Base-by-base conservation (phyloP, 30 jellyfish, hydroid and myxozoan genomes). In the Haliclystus octoradiatus region DNA sequence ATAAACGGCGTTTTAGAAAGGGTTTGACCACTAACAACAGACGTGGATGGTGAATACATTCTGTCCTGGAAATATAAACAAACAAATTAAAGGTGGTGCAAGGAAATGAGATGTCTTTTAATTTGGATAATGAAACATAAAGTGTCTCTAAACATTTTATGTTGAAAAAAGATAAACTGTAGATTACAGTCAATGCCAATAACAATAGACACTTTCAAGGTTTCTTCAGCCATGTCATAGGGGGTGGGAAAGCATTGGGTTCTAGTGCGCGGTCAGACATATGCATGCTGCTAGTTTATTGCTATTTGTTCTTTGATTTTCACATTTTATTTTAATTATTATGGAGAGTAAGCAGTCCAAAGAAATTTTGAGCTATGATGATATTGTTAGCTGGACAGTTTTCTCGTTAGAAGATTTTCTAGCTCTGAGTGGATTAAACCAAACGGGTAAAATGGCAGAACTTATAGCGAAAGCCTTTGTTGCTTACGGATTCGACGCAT, bases 401-500 rank as follows among this genome's bases (percentile, higher is more conserved):
- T 53, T 27, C 23, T 19, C 30, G 9, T 24, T 68, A 31, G 32
- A 5, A 13, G 77, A 68, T 34, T 68, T 5, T 68, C 49, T 49
- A n/a, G 74, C 79, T 24, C 33, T 69, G 28, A 75, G 77, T 35
- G 79, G 79, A n/a, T 46, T 40, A 31, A 31, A 69, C 74, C 25
- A 2, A 35, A 22, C 76, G 40, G 79, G 79, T 28, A 40, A 50
- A 69, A 34, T 34, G 31, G 75, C 49, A 19, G 52, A 35, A 25
- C 74, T 69, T 69, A 75, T 69, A 24, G 79, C 79, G 27, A 32
- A 57, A 15, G 79, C 77, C 50, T 69, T 50, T 26, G 50, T 26
- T 49, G 79, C 79, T 24, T 27, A 22, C 23, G 79, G 49, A 22
- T n/a, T 35, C 27, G 34, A 49, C 22, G 28, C 30, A 27, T 75